Evolutionary conservation across 1,140 invertebrate genomes (phyloP).

Genomic region (Heliconius melpomene): DNA sequence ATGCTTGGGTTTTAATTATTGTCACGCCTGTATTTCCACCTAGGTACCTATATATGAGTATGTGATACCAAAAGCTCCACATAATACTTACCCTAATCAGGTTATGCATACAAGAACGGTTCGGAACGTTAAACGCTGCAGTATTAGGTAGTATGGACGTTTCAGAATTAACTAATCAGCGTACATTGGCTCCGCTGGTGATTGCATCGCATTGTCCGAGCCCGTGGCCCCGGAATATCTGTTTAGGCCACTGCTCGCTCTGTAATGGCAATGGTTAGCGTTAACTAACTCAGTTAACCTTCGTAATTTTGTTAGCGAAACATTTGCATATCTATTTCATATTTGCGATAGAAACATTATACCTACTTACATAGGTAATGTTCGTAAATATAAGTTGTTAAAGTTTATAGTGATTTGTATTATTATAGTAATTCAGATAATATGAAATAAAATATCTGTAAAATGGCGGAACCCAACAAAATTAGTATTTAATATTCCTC

Average conservation of each 20-base stretch:
- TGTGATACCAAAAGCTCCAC: conserved; percentile 67
- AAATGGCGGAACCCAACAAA: conserved; percentile 13
- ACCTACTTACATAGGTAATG: background rate
- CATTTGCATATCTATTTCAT: conserved; percentile 52
- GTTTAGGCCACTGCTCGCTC: conserved; percentile 75
- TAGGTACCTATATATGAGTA: conserved; percentile 44
- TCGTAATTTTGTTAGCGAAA: conserved; percentile 55
- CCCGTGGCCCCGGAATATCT: conserved; percentile 77
- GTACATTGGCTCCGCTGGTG: conserved; percentile 72
- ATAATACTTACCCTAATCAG: conserved; percentile 78
- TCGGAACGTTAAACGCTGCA: conserved; percentile 62
- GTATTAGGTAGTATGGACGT: conserved; percentile 74
- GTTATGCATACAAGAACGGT: conserved; percentile 79
- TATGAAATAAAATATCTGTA: background rate
- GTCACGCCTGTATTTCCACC: background rate
- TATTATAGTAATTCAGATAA: background rate
- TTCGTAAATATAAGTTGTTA: background rate
- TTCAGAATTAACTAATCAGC: conserved; percentile 79
- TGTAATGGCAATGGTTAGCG: conserved; percentile 71
- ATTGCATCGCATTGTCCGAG: conserved; percentile 76
- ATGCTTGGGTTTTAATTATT: conserved; percentile 33
- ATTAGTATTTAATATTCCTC: conserved; percentile 31
- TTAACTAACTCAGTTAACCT: conserved; percentile 69
- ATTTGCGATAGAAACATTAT: conserved; percentile 27
- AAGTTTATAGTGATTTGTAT: background rate